Percentiles rank a stretch among this genome's conserved stretches.
Evolutionary conservation across 2,113 vertebrate genomes (phyloP).

Genomic region (Cyrtonyx montezumae): DNA sequence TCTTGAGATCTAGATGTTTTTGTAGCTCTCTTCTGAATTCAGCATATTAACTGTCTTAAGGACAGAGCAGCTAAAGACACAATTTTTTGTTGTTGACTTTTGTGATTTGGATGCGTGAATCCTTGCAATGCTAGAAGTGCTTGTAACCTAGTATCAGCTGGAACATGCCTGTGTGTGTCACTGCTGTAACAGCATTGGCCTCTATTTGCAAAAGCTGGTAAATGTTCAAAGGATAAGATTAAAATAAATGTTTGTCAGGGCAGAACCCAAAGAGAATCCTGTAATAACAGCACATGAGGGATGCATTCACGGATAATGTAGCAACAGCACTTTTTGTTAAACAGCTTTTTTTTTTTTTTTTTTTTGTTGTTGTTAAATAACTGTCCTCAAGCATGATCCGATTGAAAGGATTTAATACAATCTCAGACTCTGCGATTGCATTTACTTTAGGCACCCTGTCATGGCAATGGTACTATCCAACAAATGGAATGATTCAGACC

Average conservation of each 20-base stretch:
- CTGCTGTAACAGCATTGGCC: neutral
- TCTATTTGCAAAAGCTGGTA: neutral
- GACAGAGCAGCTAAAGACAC: neutral
- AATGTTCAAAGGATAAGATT: neutral
- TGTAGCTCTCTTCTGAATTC: neutral
- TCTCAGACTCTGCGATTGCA: neutral
- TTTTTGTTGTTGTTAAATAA: neutral
- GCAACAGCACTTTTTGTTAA: neutral
- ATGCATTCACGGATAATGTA: neutral
- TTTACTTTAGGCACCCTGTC: neutral
- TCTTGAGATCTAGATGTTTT: neutral
- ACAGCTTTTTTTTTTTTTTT: neutral
- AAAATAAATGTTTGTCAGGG: neutral
- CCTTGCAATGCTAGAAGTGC: neutral
- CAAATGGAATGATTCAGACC: neutral
- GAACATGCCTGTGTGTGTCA: neutral
- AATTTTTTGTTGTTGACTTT: neutral
- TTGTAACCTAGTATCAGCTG: neutral
- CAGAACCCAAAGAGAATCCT: neutral
- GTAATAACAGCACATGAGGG: neutral
- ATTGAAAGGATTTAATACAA: conserved; percentile 5
- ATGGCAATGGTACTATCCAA: neutral
- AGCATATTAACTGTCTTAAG: neutral
- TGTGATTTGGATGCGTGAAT: neutral
- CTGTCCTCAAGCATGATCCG: neutral